These are phyloP conservation scores for Uria aalge DNA, from an alignment of 2,113 vertebrate species.

Conservation along the genomic window DNA sequence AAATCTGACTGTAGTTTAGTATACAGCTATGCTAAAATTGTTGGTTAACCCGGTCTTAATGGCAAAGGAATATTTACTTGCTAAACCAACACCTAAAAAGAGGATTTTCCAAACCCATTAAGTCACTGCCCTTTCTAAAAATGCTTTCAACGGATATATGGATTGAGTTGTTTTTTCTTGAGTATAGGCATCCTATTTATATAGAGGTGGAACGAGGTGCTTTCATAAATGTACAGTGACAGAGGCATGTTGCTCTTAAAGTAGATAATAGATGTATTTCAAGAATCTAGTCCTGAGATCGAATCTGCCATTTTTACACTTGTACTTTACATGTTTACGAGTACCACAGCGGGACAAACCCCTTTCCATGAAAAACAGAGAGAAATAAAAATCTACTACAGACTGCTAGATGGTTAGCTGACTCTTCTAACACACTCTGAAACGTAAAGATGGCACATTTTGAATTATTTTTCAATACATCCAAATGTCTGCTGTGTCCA, in stretches of 20 bases:
- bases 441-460: neutral
- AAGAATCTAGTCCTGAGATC: neutral
- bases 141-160: neutral
- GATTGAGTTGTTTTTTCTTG: neutral
- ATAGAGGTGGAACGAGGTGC: neutral
- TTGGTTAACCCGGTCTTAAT: neutral
- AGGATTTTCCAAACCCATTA: neutral
- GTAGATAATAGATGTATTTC: neutral
- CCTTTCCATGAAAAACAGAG: neutral
- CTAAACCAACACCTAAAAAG: neutral
- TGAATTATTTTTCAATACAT: neutral
- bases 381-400: neutral
- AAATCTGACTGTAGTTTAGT: neutral
- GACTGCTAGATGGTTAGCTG: neutral
- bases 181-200: neutral
- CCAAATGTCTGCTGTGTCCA: neutral
- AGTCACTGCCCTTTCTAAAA: neutral
- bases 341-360: rapidly evolving
- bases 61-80: neutral
- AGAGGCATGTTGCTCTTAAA: neutral
- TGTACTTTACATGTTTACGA: rapidly evolving
- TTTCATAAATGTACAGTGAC: neutral
- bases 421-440: neutral
- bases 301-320: neutral
- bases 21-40: neutral